These are phyloP conservation scores for Belonocnema kinseyi DNA, from an alignment of 1,140 invertebrate species.

Conservation along the genomic window DNA sequence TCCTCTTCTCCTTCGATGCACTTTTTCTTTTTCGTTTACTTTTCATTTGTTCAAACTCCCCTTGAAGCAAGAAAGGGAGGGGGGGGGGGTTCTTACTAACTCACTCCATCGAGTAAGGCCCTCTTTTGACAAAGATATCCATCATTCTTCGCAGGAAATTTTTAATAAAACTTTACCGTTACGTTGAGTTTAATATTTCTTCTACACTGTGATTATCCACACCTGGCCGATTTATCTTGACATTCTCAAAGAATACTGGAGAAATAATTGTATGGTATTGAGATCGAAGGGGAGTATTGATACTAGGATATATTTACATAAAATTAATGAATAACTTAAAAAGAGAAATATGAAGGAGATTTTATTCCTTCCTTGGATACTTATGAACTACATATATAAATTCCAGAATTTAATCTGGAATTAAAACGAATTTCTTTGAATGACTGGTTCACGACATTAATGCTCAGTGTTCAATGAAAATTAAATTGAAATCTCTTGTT, in stretches of 20 bases:
- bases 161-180: conserved; percentile 65
- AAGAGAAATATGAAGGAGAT: too few species aligned
- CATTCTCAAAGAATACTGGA: conserved; percentile 1
- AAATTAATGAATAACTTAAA: too few species aligned
- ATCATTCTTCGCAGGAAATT: conserved; percentile 58
- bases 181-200: conserved; percentile 52
- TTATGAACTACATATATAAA: too few species aligned
- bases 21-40: conserved; percentile 13
- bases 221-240: conserved; percentile 48
- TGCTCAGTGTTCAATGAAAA: too few species aligned
- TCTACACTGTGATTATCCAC: conserved; percentile 43
- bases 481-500: too few species aligned
- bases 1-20: background rate
- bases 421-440: too few species aligned
- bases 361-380: too few species aligned
- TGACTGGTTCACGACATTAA: too few species aligned
- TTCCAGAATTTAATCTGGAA: too few species aligned
- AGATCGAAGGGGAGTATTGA: too few species aligned
- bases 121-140: conserved; percentile 55
- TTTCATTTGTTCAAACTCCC: conserved; percentile 32
- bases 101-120: background rate
- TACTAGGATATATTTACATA: too few species aligned
- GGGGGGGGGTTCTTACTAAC: background rate
- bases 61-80: conserved; percentile 20
- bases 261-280: background rate